Conservation (phyloP, 2,888 invertebrate species). For the Osedax frankpressi region DNA sequence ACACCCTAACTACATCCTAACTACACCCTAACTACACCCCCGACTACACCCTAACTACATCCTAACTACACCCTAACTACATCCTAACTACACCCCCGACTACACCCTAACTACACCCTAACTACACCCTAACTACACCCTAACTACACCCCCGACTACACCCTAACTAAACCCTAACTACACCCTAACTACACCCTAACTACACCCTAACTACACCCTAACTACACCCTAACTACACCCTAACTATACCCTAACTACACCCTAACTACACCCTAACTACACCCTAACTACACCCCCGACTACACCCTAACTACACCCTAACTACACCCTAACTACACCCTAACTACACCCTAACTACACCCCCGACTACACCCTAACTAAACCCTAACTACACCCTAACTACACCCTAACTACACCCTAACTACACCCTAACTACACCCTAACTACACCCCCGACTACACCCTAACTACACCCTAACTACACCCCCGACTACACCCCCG, state of each 20-base stretch:
- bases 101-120: constrained; percentile 47
- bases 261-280: not conserved
- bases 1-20: not conserved
- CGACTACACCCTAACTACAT: not conserved
- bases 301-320: too few species aligned
- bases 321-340: not conserved
- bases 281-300: not conserved
- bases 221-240: not conserved
- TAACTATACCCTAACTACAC: not conserved
- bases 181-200: not conserved
- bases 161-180: too few species aligned
- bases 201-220: not conserved
- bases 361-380: not conserved
- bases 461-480: not conserved
- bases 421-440: not conserved
- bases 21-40: too few species aligned
- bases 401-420: not conserved
- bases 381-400: too few species aligned
- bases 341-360: not conserved
- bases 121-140: not conserved
- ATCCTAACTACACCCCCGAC: constrained; percentile 23
- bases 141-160: not conserved
- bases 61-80: not conserved
- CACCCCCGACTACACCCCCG: constrained; percentile 20
- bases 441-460: constrained; percentile 46